phyloP scores from a whole-genome alignment of 2,113 vertebrate species.

The Passer montanus region DNA sequence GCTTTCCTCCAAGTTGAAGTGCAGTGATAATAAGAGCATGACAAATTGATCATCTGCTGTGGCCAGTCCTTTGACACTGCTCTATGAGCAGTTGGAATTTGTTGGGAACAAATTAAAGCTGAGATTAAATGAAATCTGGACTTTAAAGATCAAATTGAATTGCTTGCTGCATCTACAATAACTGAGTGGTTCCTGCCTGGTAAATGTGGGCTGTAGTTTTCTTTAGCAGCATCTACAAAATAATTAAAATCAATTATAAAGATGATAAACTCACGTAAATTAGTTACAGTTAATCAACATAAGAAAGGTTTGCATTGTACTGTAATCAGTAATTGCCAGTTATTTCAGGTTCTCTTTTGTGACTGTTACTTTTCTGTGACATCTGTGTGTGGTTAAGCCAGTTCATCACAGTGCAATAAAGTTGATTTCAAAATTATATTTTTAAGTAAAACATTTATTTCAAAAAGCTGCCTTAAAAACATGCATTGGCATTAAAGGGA shows the following conservation, averaged over 20 bases:
- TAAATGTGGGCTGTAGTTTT: background rate
- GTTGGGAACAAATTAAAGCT: background rate
- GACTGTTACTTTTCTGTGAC: background rate
- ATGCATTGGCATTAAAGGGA: background rate
- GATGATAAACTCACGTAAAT: background rate
- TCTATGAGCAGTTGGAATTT: background rate
- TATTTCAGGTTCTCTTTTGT: background rate
- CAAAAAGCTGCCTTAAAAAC: background rate
- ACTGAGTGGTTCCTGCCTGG: background rate
- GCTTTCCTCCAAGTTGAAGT: background rate
- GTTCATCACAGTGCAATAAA: background rate
- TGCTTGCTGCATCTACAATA: background rate
- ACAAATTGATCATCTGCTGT: constrained; percentile 45
- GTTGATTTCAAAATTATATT: background rate
- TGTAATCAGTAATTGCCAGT: background rate
- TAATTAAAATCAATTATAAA: background rate
- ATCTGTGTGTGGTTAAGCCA: background rate
- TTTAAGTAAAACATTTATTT: background rate
- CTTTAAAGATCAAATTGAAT: background rate
- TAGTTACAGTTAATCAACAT: background rate
- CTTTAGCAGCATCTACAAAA: background rate
- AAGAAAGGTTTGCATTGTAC: background rate
- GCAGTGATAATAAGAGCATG: background rate
- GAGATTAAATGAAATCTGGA: constrained; percentile 32
- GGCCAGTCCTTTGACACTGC: background rate